Evolutionary conservation across 2,888 invertebrate genomes (phyloP).

Genomic region (Cerceris rybyensis): DNA sequence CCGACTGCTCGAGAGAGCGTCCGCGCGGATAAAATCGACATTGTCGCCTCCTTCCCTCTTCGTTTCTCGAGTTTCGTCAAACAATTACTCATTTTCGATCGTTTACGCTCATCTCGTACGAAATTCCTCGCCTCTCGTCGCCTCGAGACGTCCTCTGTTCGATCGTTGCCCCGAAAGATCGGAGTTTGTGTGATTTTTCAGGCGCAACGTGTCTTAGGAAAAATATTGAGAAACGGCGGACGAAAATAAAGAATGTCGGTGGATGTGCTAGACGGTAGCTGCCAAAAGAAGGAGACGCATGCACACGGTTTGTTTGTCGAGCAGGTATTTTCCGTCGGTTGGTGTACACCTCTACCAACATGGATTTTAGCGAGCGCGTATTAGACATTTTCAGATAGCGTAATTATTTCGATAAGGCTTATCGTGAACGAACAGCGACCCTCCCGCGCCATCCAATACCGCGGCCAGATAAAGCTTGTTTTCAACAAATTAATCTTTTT

Average conservation of each 20-base stretch:
- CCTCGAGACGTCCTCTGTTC: no score
- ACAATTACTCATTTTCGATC: no score
- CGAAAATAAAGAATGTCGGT: neutral
- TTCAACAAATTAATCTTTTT: conserved; percentile 75
- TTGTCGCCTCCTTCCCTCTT: no score
- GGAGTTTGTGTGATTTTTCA: no score
- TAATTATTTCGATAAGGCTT: conserved; percentile 75
- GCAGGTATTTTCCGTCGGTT: neutral
- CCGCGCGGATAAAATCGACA: neutral
- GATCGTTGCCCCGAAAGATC: no score
- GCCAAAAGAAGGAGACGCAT: neutral
- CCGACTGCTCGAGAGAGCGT: conserved; percentile 12
- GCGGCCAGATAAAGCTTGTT: conserved; percentile 73
- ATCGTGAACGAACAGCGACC: conserved; percentile 54
- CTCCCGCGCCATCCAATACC: conserved; percentile 48
- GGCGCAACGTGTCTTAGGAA: neutral
- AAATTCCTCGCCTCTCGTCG: no score
- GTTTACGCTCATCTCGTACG: no score
- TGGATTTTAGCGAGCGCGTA: conserved; percentile 63
- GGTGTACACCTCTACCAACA: conserved; percentile 9
- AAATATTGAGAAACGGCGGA: neutral
- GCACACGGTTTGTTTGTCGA: neutral
- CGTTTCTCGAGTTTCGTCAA: no score
- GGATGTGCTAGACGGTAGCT: neutral
- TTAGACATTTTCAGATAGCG: conserved; percentile 67